Conservation (phyloP, 2,797 vertebrate species). For the Pangasius djambal region DNA sequence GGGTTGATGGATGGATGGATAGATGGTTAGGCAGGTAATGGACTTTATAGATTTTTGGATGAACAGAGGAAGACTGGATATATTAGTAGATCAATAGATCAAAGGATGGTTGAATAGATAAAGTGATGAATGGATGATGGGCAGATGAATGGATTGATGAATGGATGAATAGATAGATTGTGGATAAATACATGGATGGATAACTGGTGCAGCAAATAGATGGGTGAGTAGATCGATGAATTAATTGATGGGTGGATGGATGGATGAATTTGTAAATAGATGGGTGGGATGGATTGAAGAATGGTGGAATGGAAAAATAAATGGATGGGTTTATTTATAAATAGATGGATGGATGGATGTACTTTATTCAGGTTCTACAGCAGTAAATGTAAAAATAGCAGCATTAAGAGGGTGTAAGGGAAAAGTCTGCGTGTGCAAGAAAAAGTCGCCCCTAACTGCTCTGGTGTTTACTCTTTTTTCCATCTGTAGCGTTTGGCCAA, state of each 20-base stretch:
- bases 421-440: neutral
- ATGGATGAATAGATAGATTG: neutral
- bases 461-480: neutral
- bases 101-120: neutral
- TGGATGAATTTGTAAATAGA: neutral
- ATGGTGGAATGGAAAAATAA: neutral
- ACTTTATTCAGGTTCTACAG: neutral
- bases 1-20: neutral
- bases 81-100: neutral
- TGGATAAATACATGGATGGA: neutral
- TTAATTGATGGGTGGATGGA: neutral
- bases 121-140: no score
- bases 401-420: neutral
- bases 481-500: slow-evolving; percentile 90
- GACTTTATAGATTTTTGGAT: neutral
- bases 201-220: neutral
- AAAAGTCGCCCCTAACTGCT: neutral
- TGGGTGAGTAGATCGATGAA: neutral
- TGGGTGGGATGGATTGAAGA: neutral
- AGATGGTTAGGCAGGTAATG: neutral
- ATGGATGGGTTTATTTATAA: neutral
- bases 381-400: neutral
- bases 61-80: neutral
- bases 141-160: neutral
- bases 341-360: neutral